phyloP scores from a whole-genome alignment of 2,797 vertebrate species.

The Gorsachius magnificus region DNA sequence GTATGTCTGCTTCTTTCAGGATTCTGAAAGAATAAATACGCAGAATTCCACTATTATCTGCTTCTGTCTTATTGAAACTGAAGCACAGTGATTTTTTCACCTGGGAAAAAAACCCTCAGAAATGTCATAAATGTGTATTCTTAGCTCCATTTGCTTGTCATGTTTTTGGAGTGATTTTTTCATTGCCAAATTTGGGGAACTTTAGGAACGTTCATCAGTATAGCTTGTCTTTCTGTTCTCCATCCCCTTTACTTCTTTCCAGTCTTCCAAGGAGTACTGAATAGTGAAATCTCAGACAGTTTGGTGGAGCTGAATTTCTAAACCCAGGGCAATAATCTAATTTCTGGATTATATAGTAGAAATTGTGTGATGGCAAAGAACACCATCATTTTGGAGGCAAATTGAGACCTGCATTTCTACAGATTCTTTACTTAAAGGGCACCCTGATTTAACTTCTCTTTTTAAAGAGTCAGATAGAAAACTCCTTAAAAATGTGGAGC shows the following conservation, averaged over 20 bases:
- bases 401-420: background rate
- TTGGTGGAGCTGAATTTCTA: background rate
- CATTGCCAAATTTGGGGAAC: background rate
- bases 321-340: background rate
- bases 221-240: background rate
- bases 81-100: background rate
- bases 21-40: background rate
- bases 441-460: background rate
- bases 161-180: background rate
- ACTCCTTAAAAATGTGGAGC: background rate
- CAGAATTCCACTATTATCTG: background rate
- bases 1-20: background rate
- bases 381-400: conserved; percentile 6
- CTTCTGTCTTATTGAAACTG: background rate
- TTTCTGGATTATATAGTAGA: conserved; percentile 15
- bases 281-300: background rate
- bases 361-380: background rate
- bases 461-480: background rate
- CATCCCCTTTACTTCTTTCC: background rate
- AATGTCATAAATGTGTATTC: background rate
- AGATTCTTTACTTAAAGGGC: background rate
- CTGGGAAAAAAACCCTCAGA: background rate
- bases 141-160: background rate
- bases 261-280: background rate
- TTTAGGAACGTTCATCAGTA: background rate